Conservation (phyloP, 2,888 invertebrate species). For the Drosophila picticornis region DNA sequence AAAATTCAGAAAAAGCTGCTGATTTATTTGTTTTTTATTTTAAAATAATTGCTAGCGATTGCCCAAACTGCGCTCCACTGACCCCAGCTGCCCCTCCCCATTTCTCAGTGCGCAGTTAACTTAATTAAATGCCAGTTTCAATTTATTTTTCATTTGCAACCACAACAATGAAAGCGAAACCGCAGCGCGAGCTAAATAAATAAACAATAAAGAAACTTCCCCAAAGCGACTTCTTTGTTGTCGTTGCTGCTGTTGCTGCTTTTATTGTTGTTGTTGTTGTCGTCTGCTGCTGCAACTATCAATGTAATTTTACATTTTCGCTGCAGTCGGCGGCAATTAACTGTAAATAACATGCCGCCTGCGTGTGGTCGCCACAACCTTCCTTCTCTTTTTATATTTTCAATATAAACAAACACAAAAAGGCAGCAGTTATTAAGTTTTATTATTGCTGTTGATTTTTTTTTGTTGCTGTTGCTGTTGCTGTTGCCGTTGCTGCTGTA, state of each 20-base stretch:
- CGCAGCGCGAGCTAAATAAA: conserved; percentile 56
- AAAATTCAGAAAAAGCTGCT: conserved; percentile 34
- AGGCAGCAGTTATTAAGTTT: conserved; percentile 51
- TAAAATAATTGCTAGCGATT: conserved; percentile 60
- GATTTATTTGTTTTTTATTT: conserved; percentile 56
- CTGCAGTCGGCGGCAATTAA: conserved; percentile 74
- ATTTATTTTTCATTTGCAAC: conserved; percentile 72
- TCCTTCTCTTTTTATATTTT: conserved; percentile 14
- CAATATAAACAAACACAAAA: conserved; percentile 47
- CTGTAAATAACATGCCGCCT: conserved; percentile 73
- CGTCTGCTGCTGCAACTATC: conserved; percentile 68
- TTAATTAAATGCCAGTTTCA: conserved; percentile 80
- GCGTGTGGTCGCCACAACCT: conserved; percentile 62
- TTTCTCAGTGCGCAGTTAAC: conserved; percentile 49
- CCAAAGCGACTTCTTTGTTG: conserved; percentile 32
- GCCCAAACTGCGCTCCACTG: neutral
- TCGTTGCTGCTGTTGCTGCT: conserved; percentile 16
- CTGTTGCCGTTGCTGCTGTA: conserved; percentile 19
- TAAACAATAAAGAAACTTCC: conserved; percentile 51
- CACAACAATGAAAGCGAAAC: conserved; percentile 77
- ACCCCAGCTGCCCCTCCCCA: neutral
- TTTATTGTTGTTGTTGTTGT: conserved; percentile 32
- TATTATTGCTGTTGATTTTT: conserved; percentile 40
- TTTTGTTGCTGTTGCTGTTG: conserved; percentile 16
- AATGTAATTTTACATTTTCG: conserved; percentile 73